Percentiles rank a stretch among this genome's conserved stretches.
These are phyloP conservation scores for Tauraco hartlaubi DNA, from an alignment of 2,797 vertebrate genomes.

Conservation along the genomic window DNA sequence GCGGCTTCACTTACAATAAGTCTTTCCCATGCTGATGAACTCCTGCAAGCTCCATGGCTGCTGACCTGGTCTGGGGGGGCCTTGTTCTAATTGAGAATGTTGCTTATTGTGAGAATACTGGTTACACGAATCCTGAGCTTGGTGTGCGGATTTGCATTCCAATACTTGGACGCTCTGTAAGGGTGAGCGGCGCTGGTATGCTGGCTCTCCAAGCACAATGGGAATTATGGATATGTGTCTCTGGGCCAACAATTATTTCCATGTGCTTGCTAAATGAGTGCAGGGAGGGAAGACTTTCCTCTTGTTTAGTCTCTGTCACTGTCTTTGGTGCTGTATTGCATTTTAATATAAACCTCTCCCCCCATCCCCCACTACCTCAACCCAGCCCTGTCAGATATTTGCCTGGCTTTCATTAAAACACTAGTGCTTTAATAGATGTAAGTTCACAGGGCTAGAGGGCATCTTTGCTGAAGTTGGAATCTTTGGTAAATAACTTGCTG, in stretches of 20 bases:
- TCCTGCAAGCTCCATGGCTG: neutral
- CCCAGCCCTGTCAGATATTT: neutral
- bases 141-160: constrained; percentile 43
- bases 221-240: constrained; percentile 33
- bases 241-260: constrained; percentile 56
- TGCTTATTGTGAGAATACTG: neutral
- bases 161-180: neutral
- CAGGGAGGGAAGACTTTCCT: neutral
- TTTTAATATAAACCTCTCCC: constrained; percentile 34
- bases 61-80: neutral
- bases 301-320: constrained; percentile 25
- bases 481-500: neutral
- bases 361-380: neutral
- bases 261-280: constrained; percentile 37
- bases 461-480: neutral
- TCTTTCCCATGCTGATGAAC: constrained; percentile 14
- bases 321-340: constrained; percentile 44
- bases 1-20: neutral
- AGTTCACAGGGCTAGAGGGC: constrained; percentile 5
- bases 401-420: constrained; percentile 57
- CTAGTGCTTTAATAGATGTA: neutral
- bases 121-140: neutral
- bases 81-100: neutral
- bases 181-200: neutral
- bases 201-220: neutral